Base-by-base conservation (phyloP, 1,140 invertebrate species). In the Mactra quadrangularis region DNA sequence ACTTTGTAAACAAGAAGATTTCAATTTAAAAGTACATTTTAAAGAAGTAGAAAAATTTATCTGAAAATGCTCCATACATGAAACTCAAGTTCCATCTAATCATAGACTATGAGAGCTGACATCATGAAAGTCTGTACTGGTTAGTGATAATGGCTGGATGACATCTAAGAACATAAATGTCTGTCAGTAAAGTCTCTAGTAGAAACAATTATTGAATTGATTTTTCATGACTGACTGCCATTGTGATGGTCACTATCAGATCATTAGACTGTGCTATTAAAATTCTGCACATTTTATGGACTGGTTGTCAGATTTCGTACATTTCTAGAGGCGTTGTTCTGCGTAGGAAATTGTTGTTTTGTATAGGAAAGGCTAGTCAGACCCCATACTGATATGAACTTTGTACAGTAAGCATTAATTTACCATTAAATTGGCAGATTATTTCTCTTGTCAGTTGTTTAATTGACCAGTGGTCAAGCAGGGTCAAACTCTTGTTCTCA, bases 391-490 rank as follows among this genome's bases (percentile, higher is more conserved):
- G 57, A n/a, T 33, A 27, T 45, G 38, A 59, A 76, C 55, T 33
- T 3, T 68, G n/a, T 33, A 38, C 35, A n/a, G 52, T 29, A 64
- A 47, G 55, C 62, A 71, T 81, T 81, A 70, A 81, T 68, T 68
- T 81, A 81, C 77, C 77, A 81, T 81, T 81, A 71, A 81, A 81
- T 81, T 81, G 77, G 31, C 53, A 47, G 31, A 71, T 66, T 70
- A 81, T 71, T 50, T 59, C 38, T 19, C 22, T 17, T 81, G 77
- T 53, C 77, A 81, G 77, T 59, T 70, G 60, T 81, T 81, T 57
- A 81, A 81, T 81, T 81, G 64, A 27, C 55, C 66, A 29, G 11
- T 22, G 77, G 52, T 71, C 77, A 59, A 1, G 13, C 31, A 68
- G 31, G 77, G 77, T 81, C 77, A 81, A 68, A 38, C 27, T 41